Base-by-base conservation (phyloP, 2,113 vertebrate species). In the Pteruthius melanotis region DNA sequence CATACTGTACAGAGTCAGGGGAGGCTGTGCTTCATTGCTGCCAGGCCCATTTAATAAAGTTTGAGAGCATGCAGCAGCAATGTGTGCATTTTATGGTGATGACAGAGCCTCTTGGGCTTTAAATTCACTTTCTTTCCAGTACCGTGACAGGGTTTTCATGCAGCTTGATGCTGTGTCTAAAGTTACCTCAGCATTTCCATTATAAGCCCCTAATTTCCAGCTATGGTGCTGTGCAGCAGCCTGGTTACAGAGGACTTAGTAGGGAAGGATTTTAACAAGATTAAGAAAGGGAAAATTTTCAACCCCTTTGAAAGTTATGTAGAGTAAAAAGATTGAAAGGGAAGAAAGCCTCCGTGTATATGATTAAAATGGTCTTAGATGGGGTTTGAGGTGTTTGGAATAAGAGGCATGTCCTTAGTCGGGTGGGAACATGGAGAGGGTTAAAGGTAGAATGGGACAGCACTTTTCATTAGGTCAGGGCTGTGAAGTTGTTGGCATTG, bases 1-100 rank as follows among this genome's bases (percentile, higher is more conserved):
- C 0, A 0, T 27, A 7, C 45, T 33, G 15, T 13, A 5, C 30
- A 10, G 11, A 49, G n/a, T 31, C 35, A 39, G 33, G 31, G 71
- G 7, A 82, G 57, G 15, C 80, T 57, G 56, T 30, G 24, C 45
- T 30, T 83, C 42, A 4, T 16, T 69, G 52, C 53, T 1, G 6
- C 69, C 35, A 56, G 37, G 42, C 37, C 26, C 24, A 4, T 27
- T 72, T 86, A 39, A 33, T 44, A 24, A 52, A 72, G 33, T 44
- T 54, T 61, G 59, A 57, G 21, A 47, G 66, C 11, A 5, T 49
- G 59, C 45, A 88, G 75, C 59, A 80, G 54, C 9, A 72, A 21
- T 17, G 24, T 2, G 10, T 80, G 61, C 21, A 6, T 63, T 95
- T 95, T 61, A 23, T 24, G 37, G 42, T 87, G 76, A 35, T 66